Evolutionary conservation across 1,140 invertebrate genomes (phyloP), one percentile per base, ranked within the genome.

Genomic region (Cotesia typhae): DNA sequence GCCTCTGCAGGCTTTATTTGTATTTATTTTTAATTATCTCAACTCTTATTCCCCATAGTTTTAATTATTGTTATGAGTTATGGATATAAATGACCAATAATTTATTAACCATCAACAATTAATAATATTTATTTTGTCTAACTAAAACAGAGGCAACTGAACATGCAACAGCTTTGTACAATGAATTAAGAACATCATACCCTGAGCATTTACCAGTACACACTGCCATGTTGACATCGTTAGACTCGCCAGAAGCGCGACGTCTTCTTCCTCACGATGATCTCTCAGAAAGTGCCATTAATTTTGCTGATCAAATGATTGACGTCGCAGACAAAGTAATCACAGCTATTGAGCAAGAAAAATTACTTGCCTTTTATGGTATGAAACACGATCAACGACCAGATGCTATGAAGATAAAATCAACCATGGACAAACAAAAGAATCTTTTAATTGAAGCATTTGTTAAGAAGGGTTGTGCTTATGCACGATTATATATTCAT

Each of bases 381-480:
- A 90, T 94, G 71, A 96, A 96, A 83, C 91, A 89, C 65, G 95
- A 96, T 82, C 90, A 90, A 12, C 87, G 94, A 61, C 82, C 89
- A 0, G 94, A 96, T 82, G 93, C 94, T 0, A 82, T 87, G 4
- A 94, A 94, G 84, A 92, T 94, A 57, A 95, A 95, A 87, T 89
- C 87, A 90, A 88, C 90, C 74, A 95, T 95, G 90, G 96, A 98
- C 51, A 94, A 94, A 78, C 92, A 94, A 79, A 94, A 93, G 80
- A 89, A 84, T 59, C 90, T 89, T 71, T 85, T 96, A 47, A 85
- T 97, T 47, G 95, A 97, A 75, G 92, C 94, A 14, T 83, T 95
- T 17, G 89, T 91, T 51, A 92, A 92, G 71, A 93, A 92, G 84
- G 95, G 93, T 55, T 90, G 90, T 77, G 93, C 92, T 57, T 78